Base-by-base conservation (phyloP, 2,797 vertebrate species). In the Pyrocephalus nanus region DNA sequence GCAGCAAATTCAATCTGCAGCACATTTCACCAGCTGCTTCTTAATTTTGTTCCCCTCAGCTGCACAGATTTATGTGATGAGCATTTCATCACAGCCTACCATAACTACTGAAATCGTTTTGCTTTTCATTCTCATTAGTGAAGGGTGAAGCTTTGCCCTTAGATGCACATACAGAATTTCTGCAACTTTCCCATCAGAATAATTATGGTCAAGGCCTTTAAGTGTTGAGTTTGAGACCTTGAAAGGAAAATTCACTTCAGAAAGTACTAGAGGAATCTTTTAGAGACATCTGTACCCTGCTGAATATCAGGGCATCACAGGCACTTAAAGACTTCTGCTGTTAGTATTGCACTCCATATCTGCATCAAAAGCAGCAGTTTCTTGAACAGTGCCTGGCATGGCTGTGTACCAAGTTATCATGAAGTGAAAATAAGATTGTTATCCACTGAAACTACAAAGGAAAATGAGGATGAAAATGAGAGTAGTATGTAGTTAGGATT, bases 31-130 rank as follows among this genome's bases (percentile, higher is more conserved):
- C 67, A 90, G 55, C 53, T 93, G 74, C 79, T 81, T 71, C 86
- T 88, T 90, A 70, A 95, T 94, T 92, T 92, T 70, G 71, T 16
- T 88, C 53, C 71, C 65, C 90, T 88, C 70, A 82, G 88, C 60
- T 36, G 30, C 64, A 81, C 32, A 74, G 76, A 95, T 86, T 82
- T 64, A 89, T 66, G 30, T 48, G 69, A 38, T 12, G 12, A 64
- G 58, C 69, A 71, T 61, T 83, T 88, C 27, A 74, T 74, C 62
- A 45, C 2, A 80, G 23, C 27, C 75, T 66, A 66, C 51, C 23
- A 11, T 34, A 93, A 71, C 30, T 78, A 75, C n/a, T 30, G 32
- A 76, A 75, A 75, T 72, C 3, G 50, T 89, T 80, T 57, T 71
- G 9, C 51, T 57, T 90, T 67, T 79, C 26, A 60, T 79, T 91